Conservation (phyloP, 2,888 invertebrate genomes). For the Agrochola lota region DNA sequence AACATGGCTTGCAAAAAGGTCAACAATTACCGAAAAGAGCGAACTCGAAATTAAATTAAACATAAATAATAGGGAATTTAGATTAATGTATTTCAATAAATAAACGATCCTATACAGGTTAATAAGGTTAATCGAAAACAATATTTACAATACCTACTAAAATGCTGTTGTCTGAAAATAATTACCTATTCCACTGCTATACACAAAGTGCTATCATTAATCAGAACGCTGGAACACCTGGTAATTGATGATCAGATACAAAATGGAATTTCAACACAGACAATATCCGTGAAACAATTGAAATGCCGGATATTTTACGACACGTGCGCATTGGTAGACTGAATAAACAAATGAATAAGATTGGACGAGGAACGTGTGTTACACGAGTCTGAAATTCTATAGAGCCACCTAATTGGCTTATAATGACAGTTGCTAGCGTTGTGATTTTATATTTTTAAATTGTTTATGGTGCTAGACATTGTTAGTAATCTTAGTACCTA, state of each 20-base stretch:
- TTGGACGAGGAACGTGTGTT: neutral
- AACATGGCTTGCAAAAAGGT: neutral
- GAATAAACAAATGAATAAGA: neutral
- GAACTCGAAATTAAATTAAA: neutral
- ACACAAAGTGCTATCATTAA: constrained; percentile 50
- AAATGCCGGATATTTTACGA: constrained; percentile 23
- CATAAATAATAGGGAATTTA: constrained; percentile 9
- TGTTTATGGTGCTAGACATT: neutral
- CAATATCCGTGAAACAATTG: constrained; percentile 50
- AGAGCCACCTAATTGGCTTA: too few relatives aligned
- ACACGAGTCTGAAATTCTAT: neutral
- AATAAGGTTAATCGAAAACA: constrained; percentile 48
- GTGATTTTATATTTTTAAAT: neutral
- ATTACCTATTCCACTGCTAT: constrained; percentile 36
- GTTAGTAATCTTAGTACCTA: too few relatives aligned
- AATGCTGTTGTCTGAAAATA: constrained; percentile 46
- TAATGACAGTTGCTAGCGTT: neutral
- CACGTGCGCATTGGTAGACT: neutral
- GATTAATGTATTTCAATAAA: constrained; percentile 31
- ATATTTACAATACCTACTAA: constrained; percentile 35
- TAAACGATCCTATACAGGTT: constrained; percentile 7
- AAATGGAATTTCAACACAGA: constrained; percentile 40
- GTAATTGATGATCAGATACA: constrained; percentile 50
- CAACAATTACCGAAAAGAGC: neutral
- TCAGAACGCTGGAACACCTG: constrained; percentile 40